Percentiles rank a stretch among this genome's conserved stretches.
Conservation (phyloP, 2,888 invertebrate species). For the Heliconius erato region DNA sequence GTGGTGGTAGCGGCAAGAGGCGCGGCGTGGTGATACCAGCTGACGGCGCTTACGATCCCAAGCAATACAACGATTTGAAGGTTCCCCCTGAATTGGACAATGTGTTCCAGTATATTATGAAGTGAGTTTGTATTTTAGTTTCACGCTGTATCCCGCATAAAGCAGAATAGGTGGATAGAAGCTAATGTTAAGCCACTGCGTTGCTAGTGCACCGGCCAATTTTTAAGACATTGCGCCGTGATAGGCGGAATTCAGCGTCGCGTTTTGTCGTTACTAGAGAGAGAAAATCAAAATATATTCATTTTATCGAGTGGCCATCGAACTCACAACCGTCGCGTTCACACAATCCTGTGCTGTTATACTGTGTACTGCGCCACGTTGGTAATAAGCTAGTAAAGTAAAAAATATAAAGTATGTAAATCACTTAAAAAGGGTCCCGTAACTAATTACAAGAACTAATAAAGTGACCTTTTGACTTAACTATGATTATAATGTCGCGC, state of each 20-base stretch:
- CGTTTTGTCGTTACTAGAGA: no score
- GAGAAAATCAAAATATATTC: no score
- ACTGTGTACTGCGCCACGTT: no score
- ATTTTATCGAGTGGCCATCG: no score
- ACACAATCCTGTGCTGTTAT: no score
- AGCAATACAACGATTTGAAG: constrained; percentile 92
- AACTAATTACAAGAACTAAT: background rate
- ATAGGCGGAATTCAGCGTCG: no score
- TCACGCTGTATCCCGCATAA: background rate
- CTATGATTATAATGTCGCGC: background rate
- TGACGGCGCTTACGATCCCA: constrained; percentile 91
- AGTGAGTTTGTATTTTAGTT: constrained; percentile 82
- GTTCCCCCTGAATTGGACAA: constrained; percentile 95
- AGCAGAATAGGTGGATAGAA: no score
- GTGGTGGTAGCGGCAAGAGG: constrained; percentile 67
- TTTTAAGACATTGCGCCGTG: no score
- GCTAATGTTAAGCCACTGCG: background rate
- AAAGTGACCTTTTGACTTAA: background rate
- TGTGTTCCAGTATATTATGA: constrained; percentile 96
- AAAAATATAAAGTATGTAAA: background rate
- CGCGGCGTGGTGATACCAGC: constrained; percentile 79
- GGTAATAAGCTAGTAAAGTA: no score
- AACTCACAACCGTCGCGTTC: no score
- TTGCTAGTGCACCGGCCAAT: no score
- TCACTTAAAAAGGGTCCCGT: background rate